These are phyloP conservation scores for Eptesicus fuscus DNA, from an alignment of 2,113 vertebrate genomes.

Conservation along the genomic window DNA sequence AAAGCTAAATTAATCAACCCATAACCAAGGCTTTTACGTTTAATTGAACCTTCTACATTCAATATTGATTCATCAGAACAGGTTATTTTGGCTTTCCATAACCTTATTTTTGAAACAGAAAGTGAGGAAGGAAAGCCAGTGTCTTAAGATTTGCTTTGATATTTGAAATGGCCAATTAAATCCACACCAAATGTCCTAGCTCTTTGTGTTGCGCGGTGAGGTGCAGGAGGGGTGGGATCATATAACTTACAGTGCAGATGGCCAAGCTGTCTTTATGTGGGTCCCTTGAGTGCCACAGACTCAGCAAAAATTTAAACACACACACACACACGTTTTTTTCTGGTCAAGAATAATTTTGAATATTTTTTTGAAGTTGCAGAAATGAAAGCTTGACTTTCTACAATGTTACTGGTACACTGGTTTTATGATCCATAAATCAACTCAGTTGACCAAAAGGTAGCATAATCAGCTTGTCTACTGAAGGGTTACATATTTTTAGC, in stretches of 20 bases:
- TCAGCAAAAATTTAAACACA: not conserved
- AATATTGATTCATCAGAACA: constrained; percentile 33
- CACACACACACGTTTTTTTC: not conserved
- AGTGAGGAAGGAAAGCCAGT: not conserved
- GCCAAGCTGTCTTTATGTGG: not conserved
- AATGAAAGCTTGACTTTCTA: not conserved
- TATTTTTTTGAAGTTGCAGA: constrained; percentile 25
- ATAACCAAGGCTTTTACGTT: constrained; percentile 45
- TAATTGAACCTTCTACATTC: constrained; percentile 28
- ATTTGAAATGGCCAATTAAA: not conserved
- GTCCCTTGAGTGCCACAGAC: not conserved
- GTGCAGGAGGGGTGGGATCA: not conserved
- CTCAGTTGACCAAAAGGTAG: not conserved
- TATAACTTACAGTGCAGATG: not conserved
- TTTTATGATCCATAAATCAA: not conserved
- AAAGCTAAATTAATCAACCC: constrained; percentile 35
- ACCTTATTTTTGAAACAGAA: not conserved
- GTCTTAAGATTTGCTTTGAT: not conserved
- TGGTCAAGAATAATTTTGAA: constrained; percentile 23
- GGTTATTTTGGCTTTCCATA: constrained; percentile 22
- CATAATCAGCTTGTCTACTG: not conserved
- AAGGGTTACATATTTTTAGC: not conserved
- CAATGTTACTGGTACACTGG: not conserved
- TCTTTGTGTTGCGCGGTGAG: not conserved
- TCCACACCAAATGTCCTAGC: not conserved